phyloP scores from a whole-genome alignment of 2,113 vertebrate genomes.

The Nothocercus julius region DNA sequence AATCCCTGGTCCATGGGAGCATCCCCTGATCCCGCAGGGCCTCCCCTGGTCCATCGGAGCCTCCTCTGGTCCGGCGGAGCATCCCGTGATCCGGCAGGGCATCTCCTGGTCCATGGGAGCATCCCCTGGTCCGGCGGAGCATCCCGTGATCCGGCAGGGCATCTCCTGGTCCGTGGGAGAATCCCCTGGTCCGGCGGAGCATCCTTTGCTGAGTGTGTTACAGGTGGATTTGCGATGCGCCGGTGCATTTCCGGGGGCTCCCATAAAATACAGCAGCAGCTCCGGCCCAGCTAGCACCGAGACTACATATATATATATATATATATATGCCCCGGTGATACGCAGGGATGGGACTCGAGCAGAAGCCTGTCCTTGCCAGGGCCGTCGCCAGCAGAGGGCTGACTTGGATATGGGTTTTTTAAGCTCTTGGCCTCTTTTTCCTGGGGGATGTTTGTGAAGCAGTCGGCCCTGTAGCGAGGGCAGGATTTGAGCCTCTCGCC shows the following conservation, averaged over 20 bases:
- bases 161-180: no score
- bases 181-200: background rate
- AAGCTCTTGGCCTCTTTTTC: constrained; percentile 52
- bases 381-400: constrained; percentile 76
- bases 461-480: background rate
- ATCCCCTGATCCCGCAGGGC: no score
- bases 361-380: background rate
- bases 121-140: background rate
- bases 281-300: background rate
- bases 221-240: constrained; percentile 12
- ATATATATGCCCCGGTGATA: background rate
- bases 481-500: no score
- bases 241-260: no score
- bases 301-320: no score
- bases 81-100: no score
- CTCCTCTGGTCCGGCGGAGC: no score
- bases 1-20: background rate
- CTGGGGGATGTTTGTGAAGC: background rate
- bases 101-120: background rate
- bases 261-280: background rate
- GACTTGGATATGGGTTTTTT: constrained; percentile 60
- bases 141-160: no score
- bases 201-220: constrained; percentile 57
- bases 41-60: no score
- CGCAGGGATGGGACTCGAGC: background rate